Evolutionary conservation across 2,888 invertebrate genomes (phyloP).

Genomic region (Idaea aversata): DNA sequence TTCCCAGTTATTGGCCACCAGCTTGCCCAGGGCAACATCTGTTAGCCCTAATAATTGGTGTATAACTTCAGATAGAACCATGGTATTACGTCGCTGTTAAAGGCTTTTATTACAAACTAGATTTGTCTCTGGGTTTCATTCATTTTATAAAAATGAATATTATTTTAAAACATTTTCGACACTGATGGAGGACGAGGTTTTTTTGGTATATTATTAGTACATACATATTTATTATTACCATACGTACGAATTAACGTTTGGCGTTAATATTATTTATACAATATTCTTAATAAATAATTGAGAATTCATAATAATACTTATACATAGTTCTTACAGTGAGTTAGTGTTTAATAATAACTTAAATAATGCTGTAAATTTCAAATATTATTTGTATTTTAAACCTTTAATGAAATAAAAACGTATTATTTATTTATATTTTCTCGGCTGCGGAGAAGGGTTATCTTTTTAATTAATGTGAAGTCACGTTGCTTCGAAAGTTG

Average conservation of each 20-base stretch:
- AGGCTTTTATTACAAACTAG: neutral
- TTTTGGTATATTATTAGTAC: too few species aligned
- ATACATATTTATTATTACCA: too few species aligned
- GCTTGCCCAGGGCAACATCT: neutral
- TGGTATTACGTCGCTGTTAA: neutral
- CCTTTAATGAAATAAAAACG: too few species aligned
- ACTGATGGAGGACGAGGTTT: neutral
- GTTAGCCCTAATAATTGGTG: slow-evolving; percentile 1
- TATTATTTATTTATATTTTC: too few species aligned
- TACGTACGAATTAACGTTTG: too few species aligned
- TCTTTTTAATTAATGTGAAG: neutral
- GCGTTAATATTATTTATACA: too few species aligned
- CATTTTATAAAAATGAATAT: neutral
- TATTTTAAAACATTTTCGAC: neutral
- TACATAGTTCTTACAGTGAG: too few species aligned
- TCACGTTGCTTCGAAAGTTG: neutral
- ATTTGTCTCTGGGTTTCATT: neutral
- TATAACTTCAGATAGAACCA: neutral
- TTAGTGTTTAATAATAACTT: too few species aligned
- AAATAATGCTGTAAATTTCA: too few species aligned
- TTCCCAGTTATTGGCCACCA: neutral
- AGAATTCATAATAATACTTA: too few species aligned
- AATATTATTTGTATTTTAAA: too few species aligned
- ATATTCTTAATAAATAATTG: too few species aligned
- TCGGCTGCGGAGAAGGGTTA: neutral